Conservation (phyloP, 2,888 invertebrate genomes). For the Xylocampa areola region DNA sequence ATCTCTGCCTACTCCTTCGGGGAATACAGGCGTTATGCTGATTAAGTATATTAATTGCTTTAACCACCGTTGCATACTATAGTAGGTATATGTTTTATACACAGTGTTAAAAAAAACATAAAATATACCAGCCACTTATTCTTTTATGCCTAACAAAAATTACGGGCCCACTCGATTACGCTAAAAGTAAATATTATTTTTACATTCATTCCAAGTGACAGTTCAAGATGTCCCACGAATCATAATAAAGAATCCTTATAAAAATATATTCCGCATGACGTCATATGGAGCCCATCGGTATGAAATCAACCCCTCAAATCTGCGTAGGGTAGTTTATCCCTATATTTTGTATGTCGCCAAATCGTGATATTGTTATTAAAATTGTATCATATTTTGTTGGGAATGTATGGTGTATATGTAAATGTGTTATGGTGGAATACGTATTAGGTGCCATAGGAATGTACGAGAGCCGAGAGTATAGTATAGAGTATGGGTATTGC, state of each 20-base stretch:
- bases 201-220: conserved; percentile 18
- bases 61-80: too few species aligned
- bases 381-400: conserved; percentile 18
- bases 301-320: conserved; percentile 52
- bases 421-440: too few species aligned
- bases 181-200: neutral
- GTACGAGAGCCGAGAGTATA: too few species aligned
- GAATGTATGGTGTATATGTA: neutral
- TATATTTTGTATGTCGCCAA: conserved; percentile 27
- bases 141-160: too few species aligned
- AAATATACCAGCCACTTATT: too few species aligned
- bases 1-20: too few species aligned
- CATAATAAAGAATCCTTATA: conserved; percentile 46
- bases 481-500: too few species aligned
- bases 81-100: too few species aligned
- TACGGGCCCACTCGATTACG: neutral
- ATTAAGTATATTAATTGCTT: too few species aligned
- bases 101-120: too few species aligned
- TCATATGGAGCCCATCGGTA: conserved; percentile 40
- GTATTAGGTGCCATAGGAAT: too few species aligned
- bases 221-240: conserved; percentile 16
- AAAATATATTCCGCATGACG: conserved; percentile 51
- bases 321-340: conserved; percentile 26
- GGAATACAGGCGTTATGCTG: too few species aligned
- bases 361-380: conserved; percentile 34